phyloP scores from a whole-genome alignment of 2,113 vertebrate species.

The Prinia subflava region DNA sequence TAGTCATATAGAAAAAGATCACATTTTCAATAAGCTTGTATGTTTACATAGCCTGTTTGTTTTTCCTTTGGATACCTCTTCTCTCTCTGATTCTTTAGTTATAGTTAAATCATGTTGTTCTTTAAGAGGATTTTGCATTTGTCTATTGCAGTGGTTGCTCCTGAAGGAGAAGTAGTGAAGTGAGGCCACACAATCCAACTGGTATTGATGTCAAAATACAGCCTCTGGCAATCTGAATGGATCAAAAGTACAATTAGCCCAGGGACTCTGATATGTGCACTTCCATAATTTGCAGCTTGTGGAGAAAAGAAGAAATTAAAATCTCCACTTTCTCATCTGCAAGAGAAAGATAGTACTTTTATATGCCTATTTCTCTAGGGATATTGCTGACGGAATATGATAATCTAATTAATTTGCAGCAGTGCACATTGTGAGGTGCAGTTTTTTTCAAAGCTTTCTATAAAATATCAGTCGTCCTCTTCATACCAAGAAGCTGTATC shows the following conservation, averaged over 20 bases:
- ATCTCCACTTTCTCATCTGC: not conserved
- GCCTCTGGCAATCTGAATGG: not conserved
- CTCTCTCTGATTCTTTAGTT: not conserved
- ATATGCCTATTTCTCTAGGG: not conserved
- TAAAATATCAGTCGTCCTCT: not conserved
- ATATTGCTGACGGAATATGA: not conserved
- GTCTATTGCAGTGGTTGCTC: not conserved
- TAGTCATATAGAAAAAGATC: not conserved
- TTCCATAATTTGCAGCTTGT: not conserved
- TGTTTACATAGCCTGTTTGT: not conserved
- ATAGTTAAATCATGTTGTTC: not conserved
- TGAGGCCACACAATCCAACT: not conserved
- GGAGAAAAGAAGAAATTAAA: not conserved
- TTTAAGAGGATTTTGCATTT: not conserved
- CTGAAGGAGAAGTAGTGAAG: not conserved
- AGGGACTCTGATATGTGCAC: not conserved
- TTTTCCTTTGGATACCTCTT: not conserved
- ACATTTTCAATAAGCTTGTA: not conserved
- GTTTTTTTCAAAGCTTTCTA: not conserved
- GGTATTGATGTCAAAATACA: not conserved
- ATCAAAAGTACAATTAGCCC: conserved; percentile 22
- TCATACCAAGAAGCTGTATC: not conserved
- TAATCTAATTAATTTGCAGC: conserved; percentile 10
- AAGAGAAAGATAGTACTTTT: not conserved
- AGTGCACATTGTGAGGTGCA: not conserved